Conservation (phyloP, 30 jellyfish, hydroid and myxozoan species). For the Hydractinia symbiolongicarpus region DNA sequence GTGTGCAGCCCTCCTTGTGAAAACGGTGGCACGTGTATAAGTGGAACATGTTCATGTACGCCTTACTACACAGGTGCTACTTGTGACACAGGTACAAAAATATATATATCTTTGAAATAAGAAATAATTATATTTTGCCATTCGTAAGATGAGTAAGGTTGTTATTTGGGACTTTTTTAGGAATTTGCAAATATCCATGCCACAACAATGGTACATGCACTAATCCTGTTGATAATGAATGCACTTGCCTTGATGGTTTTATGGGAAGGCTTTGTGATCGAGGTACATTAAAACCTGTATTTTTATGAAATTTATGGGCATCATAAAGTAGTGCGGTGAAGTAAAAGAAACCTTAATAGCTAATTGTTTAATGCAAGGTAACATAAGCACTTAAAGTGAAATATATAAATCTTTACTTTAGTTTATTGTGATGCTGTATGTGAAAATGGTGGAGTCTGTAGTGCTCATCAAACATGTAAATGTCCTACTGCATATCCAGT, state of each 20-base stretch:
- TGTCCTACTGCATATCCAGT: constrained; percentile 69
- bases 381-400: no score
- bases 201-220: constrained; percentile 62
- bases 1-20: constrained; percentile 70
- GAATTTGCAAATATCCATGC: constrained; percentile 58
- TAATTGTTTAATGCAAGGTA: no score
- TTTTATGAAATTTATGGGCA: no score
- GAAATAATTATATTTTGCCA: not conserved
- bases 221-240: constrained; percentile 46
- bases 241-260: constrained; percentile 86
- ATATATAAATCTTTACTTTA: not conserved
- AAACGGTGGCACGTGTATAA: constrained; percentile 50
- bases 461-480: constrained; percentile 54
- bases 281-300: constrained; percentile 30
- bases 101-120: not conserved
- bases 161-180: constrained; percentile 20
- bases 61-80: constrained; percentile 44
- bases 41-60: constrained; percentile 69
- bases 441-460: constrained; percentile 77
- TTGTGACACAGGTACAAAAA: constrained; percentile 51
- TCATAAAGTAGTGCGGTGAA: no score
- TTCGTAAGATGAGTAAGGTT: not conserved
- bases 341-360: no score
- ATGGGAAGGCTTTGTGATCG: constrained; percentile 66
- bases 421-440: constrained; percentile 78